Conservation (phyloP, 2,797 vertebrate genomes). For the Intellagama lesueurii region DNA sequence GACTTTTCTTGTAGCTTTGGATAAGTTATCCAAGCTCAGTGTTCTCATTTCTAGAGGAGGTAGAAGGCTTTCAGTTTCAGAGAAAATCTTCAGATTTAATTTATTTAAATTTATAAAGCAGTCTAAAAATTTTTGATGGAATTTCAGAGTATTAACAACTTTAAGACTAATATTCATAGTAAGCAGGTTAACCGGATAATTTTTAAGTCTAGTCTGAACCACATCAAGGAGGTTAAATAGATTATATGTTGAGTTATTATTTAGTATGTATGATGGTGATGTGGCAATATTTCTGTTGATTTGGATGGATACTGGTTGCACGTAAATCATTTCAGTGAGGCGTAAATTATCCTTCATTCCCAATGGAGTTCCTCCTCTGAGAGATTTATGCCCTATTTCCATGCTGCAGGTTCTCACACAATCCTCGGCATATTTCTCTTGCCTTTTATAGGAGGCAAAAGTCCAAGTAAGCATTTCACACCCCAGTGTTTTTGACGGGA, state of each 20-base stretch:
- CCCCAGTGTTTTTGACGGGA: neutral
- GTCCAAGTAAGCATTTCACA: conserved; percentile 9
- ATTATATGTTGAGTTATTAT: neutral
- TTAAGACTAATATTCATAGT: neutral
- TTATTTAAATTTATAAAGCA: conserved; percentile 8
- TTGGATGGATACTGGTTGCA: neutral
- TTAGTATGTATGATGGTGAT: conserved; percentile 15
- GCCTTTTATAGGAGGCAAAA: neutral
- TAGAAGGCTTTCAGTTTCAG: neutral
- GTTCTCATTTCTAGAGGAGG: conserved; percentile 34
- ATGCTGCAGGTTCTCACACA: conserved; percentile 9
- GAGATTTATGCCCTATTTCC: neutral
- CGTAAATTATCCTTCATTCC: neutral
- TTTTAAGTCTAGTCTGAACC: neutral
- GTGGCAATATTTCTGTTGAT: conserved; percentile 10
- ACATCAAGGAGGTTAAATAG: neutral
- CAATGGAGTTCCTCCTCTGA: neutral
- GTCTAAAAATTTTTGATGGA: conserved; percentile 27
- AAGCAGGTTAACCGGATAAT: neutral
- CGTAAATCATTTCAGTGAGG: conserved; percentile 34
- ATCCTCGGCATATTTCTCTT: neutral
- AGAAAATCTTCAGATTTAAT: conserved; percentile 27
- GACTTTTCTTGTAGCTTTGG: conserved; percentile 31
- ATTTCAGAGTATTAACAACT: too few relatives aligned
- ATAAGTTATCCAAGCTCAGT: conserved; percentile 3